phyloP scores from a whole-genome alignment of 2,113 vertebrate species.

The Carassius carassius region DNA sequence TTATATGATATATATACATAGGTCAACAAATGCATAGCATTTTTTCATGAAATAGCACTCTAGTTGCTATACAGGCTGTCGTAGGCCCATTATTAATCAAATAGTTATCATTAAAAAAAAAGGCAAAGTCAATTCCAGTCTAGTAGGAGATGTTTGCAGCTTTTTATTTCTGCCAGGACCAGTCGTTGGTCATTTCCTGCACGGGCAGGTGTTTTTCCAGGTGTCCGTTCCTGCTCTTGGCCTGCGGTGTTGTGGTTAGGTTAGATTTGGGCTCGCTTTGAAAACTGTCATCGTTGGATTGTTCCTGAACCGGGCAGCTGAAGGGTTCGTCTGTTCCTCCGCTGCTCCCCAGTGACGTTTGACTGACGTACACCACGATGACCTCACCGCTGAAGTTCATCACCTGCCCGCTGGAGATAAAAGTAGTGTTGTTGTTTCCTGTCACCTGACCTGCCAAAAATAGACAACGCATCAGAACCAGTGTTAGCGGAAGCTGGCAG shows the following conservation, averaged over 20 bases:
- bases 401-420: slow-evolving; percentile 97
- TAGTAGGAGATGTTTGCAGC: not conserved
- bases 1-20: slow-evolving; percentile 61
- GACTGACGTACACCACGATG: slow-evolving; percentile 92
- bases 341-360: slow-evolving; percentile 81
- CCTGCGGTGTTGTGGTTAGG: slow-evolving; percentile 44
- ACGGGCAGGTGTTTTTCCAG: slow-evolving; percentile 63
- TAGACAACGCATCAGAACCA: not conserved
- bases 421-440: slow-evolving; percentile 95
- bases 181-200: slow-evolving; percentile 65
- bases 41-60: slow-evolving; percentile 70
- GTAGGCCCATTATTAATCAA: slow-evolving; percentile 53
- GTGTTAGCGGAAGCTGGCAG: not conserved
- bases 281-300: slow-evolving; percentile 78
- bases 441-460: slow-evolving; percentile 85
- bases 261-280: slow-evolving; percentile 71
- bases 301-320: slow-evolving; percentile 88
- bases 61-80: slow-evolving; percentile 63
- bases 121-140: slow-evolving; percentile 19
- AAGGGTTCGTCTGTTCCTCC: slow-evolving; percentile 74
- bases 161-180: slow-evolving; percentile 35
- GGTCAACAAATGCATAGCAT: slow-evolving; percentile 83
- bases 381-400: slow-evolving; percentile 98
- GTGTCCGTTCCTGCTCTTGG: not conserved
- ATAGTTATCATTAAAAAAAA: slow-evolving; percentile 10